Evolutionary conservation across 2,888 invertebrate genomes (phyloP).

Genomic region (Limnephilus rhombicus): DNA sequence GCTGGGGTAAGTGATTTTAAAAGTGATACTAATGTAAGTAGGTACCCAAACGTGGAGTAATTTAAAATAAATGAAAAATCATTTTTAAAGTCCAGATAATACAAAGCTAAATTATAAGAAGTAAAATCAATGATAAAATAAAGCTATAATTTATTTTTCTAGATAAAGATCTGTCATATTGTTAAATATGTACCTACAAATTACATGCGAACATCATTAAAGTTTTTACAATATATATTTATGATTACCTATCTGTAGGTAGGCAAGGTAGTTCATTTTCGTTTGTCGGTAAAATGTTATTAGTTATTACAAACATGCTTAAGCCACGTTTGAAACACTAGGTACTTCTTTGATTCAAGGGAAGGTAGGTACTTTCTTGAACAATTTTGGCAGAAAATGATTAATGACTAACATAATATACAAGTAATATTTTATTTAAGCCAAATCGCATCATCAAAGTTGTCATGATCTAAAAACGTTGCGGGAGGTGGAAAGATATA

Average conservation of each 20-base stretch:
- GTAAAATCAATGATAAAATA: too few species aligned
- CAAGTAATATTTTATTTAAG: not conserved
- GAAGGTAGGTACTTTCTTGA: not conserved
- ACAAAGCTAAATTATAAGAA: too few species aligned
- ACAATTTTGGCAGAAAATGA: not conserved
- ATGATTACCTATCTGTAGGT: not conserved
- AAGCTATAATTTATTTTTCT: too few species aligned
- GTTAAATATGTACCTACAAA: too few species aligned
- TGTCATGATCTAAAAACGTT: not conserved
- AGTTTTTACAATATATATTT: not conserved
- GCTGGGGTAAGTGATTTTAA: too few species aligned
- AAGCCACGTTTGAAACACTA: not conserved
- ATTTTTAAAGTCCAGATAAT: too few species aligned
- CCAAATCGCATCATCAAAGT: not conserved
- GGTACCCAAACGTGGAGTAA: too few species aligned
- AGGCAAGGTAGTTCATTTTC: not conserved
- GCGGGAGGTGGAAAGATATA: not conserved
- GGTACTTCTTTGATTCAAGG: not conserved
- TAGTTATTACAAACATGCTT: not conserved
- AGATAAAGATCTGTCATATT: not conserved
- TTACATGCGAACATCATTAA: not conserved
- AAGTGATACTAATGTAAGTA: too few species aligned
- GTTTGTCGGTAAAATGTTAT: constrained; percentile 1
- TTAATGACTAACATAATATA: not conserved
- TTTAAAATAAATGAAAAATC: too few species aligned